Conservation (phyloP, 2,797 vertebrate genomes). For the Syndactyla subalaris region DNA sequence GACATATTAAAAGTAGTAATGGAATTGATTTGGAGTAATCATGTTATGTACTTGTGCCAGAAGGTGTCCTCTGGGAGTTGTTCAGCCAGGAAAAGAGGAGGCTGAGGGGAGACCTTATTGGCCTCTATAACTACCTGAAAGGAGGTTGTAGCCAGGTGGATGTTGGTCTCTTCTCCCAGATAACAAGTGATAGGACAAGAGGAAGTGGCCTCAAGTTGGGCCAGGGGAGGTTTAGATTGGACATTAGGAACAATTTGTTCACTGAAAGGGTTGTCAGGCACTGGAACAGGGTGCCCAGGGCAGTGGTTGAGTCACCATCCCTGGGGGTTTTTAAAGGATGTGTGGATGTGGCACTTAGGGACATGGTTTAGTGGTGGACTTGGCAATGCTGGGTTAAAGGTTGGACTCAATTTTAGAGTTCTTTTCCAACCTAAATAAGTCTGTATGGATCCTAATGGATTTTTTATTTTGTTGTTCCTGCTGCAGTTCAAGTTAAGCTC, state of each 20-base stretch:
- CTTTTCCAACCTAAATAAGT: not conserved
- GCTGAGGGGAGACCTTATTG: not conserved
- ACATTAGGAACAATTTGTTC: not conserved
- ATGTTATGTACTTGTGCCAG: not conserved
- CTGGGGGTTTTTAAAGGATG: not conserved
- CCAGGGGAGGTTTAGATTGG: not conserved
- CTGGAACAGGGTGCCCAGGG: not conserved
- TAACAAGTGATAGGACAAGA: not conserved
- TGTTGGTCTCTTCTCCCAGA: not conserved
- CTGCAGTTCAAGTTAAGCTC: not conserved
- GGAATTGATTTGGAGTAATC: not conserved
- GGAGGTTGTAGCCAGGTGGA: not conserved
- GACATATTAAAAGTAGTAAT: not conserved
- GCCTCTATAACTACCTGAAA: not conserved
- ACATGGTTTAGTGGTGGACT: not conserved
- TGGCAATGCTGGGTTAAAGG: not conserved
- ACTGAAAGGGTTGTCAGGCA: not conserved
- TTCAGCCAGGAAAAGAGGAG: not conserved
- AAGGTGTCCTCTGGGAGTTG: not conserved
- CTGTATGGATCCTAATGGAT: not conserved
- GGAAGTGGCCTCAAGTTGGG: not conserved
- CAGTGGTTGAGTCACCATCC: not conserved
- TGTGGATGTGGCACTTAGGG: not conserved
- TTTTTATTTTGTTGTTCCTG: not conserved
- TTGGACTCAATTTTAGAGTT: not conserved